Base-by-base conservation (phyloP, 2,113 vertebrate genomes). In the Carassius auratus region DNA sequence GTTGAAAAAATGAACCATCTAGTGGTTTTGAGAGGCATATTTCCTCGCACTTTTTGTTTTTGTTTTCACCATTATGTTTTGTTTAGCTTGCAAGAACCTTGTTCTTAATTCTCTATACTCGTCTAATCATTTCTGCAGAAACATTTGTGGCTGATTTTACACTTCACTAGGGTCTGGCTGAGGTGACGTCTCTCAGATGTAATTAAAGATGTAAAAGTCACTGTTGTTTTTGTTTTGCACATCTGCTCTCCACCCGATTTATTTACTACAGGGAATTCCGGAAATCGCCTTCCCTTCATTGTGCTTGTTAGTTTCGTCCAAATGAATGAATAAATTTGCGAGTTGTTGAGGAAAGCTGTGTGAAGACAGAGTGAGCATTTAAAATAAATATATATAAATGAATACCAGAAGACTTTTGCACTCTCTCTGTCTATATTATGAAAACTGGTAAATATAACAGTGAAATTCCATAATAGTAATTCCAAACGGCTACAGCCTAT, bases 201-300 rank as follows among this genome's bases (percentile, higher is more conserved):
- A 81, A 68, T 66, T 81, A 68, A 81, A 68, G 61, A 81, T 68
- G 33, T 26, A 62, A 64, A 79, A 45, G 12, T 23, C 36, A 14
- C 30, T 55, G 33, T 80, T 78, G 19, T 61, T 78, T 38, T 78
- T 42, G 68, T 71, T 71, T 76, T 55, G 48, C 1, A 1, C 4
- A 12, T 68, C 62, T 3, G 50, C 23, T n/a, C 45, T 26, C 38
- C n/a, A 8, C 3, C 1, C 69, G 48, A 81, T 69, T 69, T 33
- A 81, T n/a, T n/a, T 19, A 36, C 42, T 21, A 36, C 45, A 14
- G 45, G n/a, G n/a, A 36, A 12, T 81, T 50, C 45, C 68, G 42
- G 61, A 81, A 66, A 81, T 81, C 21, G n/a, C 21, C 38, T 19
- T 19, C 38, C 14, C 8, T 66, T 50, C 23, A 66, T 21, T 66